These are phyloP conservation scores for Colaptes auratus DNA, from an alignment of 2,113 vertebrate genomes.

Conservation along the genomic window DNA sequence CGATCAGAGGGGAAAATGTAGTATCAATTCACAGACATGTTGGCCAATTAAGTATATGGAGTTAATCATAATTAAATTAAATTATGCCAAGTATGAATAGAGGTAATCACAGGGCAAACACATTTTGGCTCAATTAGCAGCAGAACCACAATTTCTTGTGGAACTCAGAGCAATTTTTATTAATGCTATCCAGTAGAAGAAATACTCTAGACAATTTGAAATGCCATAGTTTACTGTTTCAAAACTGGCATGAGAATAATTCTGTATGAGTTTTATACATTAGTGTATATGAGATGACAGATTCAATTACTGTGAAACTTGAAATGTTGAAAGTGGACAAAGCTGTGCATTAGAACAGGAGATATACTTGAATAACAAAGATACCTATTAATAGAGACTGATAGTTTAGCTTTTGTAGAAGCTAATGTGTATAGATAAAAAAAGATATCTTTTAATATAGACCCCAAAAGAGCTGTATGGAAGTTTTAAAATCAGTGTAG, in stretches of 20 bases:
- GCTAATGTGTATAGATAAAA: neutral
- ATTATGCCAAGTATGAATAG: conserved; percentile 38
- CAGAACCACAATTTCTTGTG: conserved; percentile 4
- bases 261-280: neutral
- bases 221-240: neutral
- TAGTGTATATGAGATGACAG: neutral
- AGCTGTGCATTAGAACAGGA: neutral
- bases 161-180: conserved; percentile 16
- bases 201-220: neutral
- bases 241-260: neutral
- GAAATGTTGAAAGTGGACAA: neutral
- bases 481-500: neutral
- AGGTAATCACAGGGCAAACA: conserved; percentile 57
- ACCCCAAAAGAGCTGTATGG: neutral
- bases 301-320: neutral
- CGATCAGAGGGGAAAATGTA: neutral
- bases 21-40: neutral
- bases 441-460: neutral
- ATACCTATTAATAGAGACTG: neutral
- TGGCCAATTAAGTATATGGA: conserved; percentile 9
- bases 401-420: neutral
- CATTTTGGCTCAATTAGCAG: conserved; percentile 45
- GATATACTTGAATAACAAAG: neutral
- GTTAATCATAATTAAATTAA: conserved; percentile 54
- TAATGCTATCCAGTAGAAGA: neutral